Conservation (phyloP, 2,113 vertebrate genomes). For the Morone saxatilis region DNA sequence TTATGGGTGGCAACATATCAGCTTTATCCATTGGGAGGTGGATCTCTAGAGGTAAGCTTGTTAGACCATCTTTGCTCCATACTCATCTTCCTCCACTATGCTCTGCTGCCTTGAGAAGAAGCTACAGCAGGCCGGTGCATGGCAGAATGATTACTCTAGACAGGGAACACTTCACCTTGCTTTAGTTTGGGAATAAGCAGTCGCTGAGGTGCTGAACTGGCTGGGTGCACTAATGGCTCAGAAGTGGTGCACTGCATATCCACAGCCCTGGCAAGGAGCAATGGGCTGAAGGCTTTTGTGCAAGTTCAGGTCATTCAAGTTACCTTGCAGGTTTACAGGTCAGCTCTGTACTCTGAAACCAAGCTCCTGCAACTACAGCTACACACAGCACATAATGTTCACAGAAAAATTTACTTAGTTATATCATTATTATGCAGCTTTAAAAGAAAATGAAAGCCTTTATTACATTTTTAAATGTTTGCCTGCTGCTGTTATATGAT, state of each 20-base stretch:
- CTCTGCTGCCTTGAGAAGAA: constrained; percentile 7
- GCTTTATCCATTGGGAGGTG: background rate
- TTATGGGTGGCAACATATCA: background rate
- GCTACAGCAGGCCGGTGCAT: background rate
- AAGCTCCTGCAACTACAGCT: background rate
- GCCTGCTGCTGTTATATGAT: constrained; percentile 1
- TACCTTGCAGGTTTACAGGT: background rate
- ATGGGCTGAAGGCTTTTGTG: background rate
- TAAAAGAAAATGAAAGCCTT: no score
- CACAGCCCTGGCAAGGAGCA: background rate
- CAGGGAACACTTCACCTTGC: constrained; percentile 18
- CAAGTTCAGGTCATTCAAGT: constrained; percentile 5
- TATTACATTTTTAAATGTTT: background rate
- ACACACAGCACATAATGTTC: background rate
- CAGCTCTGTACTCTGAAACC: background rate
- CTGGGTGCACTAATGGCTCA: constrained; percentile 22
- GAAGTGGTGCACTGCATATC: constrained; percentile 15
- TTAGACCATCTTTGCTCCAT: background rate
- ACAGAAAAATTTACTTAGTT: background rate
- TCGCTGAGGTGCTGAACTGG: constrained; percentile 27
- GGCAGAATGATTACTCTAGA: constrained; percentile 13
- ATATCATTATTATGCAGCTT: background rate
- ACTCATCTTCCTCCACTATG: background rate
- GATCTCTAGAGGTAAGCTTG: background rate
- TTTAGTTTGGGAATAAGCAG: constrained; percentile 12